A percentile compares a stretch with the other conserved stretches of the same genome.
phyloP scores from a whole-genome alignment of 2,888 invertebrate genomes.

The Polyommatus icarus region DNA sequence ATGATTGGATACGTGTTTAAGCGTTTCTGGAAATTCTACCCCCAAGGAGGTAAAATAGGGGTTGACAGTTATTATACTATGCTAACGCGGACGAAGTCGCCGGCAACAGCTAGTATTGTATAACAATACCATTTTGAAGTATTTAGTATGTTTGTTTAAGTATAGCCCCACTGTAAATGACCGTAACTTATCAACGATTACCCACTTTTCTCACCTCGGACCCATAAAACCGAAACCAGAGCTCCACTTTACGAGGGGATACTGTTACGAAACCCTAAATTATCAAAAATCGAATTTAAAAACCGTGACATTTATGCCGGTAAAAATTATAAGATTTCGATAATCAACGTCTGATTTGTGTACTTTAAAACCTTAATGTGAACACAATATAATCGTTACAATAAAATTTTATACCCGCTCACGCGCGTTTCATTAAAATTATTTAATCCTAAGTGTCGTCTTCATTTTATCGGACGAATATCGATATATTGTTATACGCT shows the following conservation, averaged over 20 bases:
- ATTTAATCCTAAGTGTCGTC: slow-evolving; percentile 77
- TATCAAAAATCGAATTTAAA: slow-evolving; percentile 30
- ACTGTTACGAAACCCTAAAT: slow-evolving; percentile 24
- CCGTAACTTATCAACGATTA: slow-evolving; percentile 17
- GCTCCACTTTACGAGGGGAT: slow-evolving; percentile 4
- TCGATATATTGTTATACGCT: slow-evolving; percentile 79
- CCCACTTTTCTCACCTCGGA: neutral
- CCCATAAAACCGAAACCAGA: slow-evolving; percentile 24
- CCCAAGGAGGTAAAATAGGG: too few species aligned
- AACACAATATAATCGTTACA: slow-evolving; percentile 58
- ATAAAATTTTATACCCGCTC: slow-evolving; percentile 64
- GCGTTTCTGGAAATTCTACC: too few species aligned
- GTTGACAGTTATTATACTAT: too few species aligned
- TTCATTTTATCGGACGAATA: slow-evolving; percentile 76
- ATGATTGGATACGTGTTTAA: too few species aligned
- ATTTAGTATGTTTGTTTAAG: neutral
- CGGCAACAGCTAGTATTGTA: too few species aligned
- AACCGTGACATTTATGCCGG: slow-evolving; percentile 16
- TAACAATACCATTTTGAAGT: slow-evolving; percentile 1
- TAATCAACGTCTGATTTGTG: slow-evolving; percentile 56
- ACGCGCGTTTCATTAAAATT: slow-evolving; percentile 53
- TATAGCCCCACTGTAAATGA: neutral
- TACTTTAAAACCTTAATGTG: slow-evolving; percentile 59
- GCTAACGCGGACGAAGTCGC: too few species aligned
- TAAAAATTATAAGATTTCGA: slow-evolving; percentile 55